Evolutionary conservation across 2,113 vertebrate species (phyloP).

Genomic region (Rhadina sibilatrix): DNA sequence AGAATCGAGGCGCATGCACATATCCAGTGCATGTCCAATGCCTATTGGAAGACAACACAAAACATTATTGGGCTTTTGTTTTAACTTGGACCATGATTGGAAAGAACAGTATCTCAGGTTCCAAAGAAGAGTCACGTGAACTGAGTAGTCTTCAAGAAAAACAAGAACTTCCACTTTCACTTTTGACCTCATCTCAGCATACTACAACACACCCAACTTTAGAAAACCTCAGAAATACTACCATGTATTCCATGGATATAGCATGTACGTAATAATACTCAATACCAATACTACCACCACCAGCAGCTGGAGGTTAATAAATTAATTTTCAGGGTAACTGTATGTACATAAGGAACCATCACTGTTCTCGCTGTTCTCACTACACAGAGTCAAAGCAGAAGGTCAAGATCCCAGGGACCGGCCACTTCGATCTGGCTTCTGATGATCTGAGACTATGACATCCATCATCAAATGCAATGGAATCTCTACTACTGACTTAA

Average conservation of each 20-base stretch:
- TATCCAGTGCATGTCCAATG: neutral
- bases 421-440: neutral
- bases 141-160: neutral
- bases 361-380: accelerated
- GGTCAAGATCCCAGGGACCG: neutral
- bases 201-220: neutral
- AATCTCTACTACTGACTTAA: neutral
- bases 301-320: neutral
- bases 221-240: neutral
- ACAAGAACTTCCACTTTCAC: neutral
- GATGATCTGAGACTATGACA: neutral
- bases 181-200: neutral
- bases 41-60: neutral
- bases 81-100: neutral
- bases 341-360: accelerated
- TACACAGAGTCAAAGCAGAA: neutral
- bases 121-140: neutral
- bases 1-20: accelerated
- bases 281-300: neutral
- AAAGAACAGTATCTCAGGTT: neutral
- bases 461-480: neutral
- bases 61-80: neutral
- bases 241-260: neutral
- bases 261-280: neutral
- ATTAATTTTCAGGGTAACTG: neutral